Evolutionary conservation across 1,140 invertebrate species (phyloP).

Genomic region (Drosophila pallidifrons): DNA sequence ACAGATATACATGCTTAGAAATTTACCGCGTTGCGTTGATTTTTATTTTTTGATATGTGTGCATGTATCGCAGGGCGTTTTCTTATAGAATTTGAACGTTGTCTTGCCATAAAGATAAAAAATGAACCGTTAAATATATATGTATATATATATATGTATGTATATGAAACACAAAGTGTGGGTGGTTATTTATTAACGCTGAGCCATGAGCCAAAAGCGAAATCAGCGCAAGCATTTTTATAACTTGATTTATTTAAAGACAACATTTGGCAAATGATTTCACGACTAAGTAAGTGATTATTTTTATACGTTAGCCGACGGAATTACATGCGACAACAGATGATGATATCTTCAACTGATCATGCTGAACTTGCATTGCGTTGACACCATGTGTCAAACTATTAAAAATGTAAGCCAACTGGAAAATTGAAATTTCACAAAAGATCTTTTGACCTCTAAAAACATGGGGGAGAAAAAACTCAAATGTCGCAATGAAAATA

Average conservation of each 20-base stretch:
- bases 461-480: neutral
- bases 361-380: neutral
- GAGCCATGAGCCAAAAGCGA: constrained; percentile 65
- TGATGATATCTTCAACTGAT: constrained; percentile 8
- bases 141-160: too few relatives aligned
- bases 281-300: constrained; percentile 46
- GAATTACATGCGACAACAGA: constrained; percentile 11
- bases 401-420: neutral
- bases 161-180: constrained; percentile 48
- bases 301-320: constrained; percentile 35
- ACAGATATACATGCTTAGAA: constrained; percentile 22
- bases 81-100: constrained; percentile 62
- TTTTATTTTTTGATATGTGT: constrained; percentile 24
- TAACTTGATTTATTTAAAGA: constrained; percentile 81
- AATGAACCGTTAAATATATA: constrained; percentile 19
- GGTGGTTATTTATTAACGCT: constrained; percentile 76
- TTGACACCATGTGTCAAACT: neutral
- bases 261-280: constrained; percentile 64
- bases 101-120: constrained; percentile 68
- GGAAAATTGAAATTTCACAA: neutral
- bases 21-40: constrained; percentile 62
- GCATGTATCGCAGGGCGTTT: constrained; percentile 23
- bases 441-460: constrained; percentile 29
- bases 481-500: constrained; percentile 8
- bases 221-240: constrained; percentile 72